These are phyloP conservation scores for Hystrix brachyura DNA, from an alignment of 2,113 vertebrate species.

Conservation along the genomic window DNA sequence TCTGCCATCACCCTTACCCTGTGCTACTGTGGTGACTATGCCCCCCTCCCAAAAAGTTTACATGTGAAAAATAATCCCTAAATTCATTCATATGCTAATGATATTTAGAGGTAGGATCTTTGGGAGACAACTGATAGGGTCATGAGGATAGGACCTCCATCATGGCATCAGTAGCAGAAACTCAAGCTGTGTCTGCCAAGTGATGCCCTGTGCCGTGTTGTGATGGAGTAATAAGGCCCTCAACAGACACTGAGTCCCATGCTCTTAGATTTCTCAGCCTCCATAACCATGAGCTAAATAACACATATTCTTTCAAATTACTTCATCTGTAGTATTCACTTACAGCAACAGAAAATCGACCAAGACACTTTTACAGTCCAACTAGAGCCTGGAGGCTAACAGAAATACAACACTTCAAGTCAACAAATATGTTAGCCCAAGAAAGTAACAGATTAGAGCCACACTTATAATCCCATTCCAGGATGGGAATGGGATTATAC, in stretches of 20 bases:
- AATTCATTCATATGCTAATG: not conserved
- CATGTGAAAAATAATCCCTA: not conserved
- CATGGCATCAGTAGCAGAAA: not conserved
- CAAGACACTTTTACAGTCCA: not conserved
- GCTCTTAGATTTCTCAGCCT: not conserved
- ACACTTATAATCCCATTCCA: not conserved
- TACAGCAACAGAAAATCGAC: not conserved
- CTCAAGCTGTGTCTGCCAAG: not conserved
- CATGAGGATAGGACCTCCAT: not conserved
- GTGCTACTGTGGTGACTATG: not conserved
- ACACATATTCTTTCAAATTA: not conserved
- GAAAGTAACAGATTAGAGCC: not conserved
- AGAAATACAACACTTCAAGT: slow-evolving; percentile 29
- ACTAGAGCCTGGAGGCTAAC: not conserved
- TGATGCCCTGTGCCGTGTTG: not conserved
- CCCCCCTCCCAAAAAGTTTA: not conserved
- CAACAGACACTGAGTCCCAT: not conserved
- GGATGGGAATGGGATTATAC: not conserved
- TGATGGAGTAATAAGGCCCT: not conserved
- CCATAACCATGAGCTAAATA: not conserved
- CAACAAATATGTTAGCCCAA: slow-evolving; percentile 23
- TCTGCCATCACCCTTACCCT: slow-evolving; percentile 11
- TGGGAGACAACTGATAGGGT: not conserved
- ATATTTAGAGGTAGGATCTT: not conserved
- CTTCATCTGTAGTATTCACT: not conserved